Percentiles rank a stretch among this genome's conserved stretches.
Conservation (phyloP, 2,113 vertebrate genomes). For the Camelus bactrianus region DNA sequence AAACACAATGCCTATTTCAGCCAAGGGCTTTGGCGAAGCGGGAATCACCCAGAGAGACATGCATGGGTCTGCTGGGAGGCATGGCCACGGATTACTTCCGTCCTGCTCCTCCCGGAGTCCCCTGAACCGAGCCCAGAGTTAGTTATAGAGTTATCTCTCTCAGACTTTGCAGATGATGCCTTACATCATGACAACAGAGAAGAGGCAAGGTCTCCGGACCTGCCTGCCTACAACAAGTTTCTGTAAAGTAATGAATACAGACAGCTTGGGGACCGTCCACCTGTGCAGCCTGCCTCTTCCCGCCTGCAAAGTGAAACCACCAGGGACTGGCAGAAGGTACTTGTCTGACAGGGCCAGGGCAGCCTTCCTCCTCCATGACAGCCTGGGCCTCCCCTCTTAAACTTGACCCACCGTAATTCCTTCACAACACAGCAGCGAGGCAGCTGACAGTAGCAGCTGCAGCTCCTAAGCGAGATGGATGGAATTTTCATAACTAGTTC, state of each 20-base stretch:
- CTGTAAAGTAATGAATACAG: constrained; percentile 97
- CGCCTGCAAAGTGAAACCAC: constrained; percentile 87
- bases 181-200: constrained; percentile 94
- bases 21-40: constrained; percentile 54
- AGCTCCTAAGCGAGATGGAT: constrained; percentile 98
- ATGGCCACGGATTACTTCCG: not conserved
- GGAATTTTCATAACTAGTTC: constrained; percentile 99
- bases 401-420: constrained; percentile 95
- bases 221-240: constrained; percentile 93
- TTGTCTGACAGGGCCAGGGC: constrained; percentile 94
- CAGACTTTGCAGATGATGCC: constrained; percentile 87
- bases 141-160: constrained; percentile 86
- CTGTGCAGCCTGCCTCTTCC: constrained; percentile 89
- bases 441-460: constrained; percentile 99
- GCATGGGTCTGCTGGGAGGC: not conserved
- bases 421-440: constrained; percentile 88
- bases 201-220: constrained; percentile 93
- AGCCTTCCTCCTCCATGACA: constrained; percentile 94
- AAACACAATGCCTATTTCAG: constrained; percentile 78
- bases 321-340: constrained; percentile 90
- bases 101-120: not conserved
- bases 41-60: not conserved
- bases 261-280: constrained; percentile 96
- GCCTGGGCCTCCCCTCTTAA: constrained; percentile 91
- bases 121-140: constrained; percentile 42